Evolutionary conservation across 2,113 vertebrate genomes (phyloP), one percentile per base, ranked within the genome.

Genomic region (Vanacampus margaritifer): DNA sequence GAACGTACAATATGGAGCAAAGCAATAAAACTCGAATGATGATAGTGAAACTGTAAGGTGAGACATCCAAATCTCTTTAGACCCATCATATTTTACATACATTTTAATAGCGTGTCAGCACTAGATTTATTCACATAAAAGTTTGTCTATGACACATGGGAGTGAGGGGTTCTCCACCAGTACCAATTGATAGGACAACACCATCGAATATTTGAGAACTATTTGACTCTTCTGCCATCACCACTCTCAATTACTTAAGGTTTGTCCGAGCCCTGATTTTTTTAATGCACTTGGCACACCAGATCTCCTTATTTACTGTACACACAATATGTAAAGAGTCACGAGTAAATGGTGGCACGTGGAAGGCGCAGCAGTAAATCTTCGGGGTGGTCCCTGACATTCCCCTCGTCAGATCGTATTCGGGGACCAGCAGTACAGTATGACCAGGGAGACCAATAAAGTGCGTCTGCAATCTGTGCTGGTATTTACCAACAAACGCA

Each of bases 71-170:
- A 10, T 59, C 71, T 68, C 79, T 86, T 86, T 9, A 24, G 3
- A 53, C n/a, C 11, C 23, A 3, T 68, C 41, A 19, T 54, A n/a
- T 32, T 74, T 82, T 36, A 73, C 13, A 83, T 81, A 78, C n/a
- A 24, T 35, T 76, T 71, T 67, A 46, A 65, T 73, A 64, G 45
- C 1, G 0, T 80, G 73, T 88, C 81, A 75, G 60, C 75, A 76
- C 73, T 46, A 66, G 78, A 74, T 84, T 73, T 21, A 69, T 79
- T 78, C 68, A 74, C 65, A 67, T 71, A 72, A 76, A 79, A 64
- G 78, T 3, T 71, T 76, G 72, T 71, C 8, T 65, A 51, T 53
- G 51, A 69, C 63, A 62, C 67, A 13, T 17, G 7, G 2, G 46
- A 48, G 46, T 48, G 13, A 14, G 43, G 32, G 14, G 58, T 45